A percentile compares a stretch with the other conserved stretches of the same genome.
phyloP scores from a whole-genome alignment of 2,888 invertebrate species.

The Clistopyga incitator region DNA sequence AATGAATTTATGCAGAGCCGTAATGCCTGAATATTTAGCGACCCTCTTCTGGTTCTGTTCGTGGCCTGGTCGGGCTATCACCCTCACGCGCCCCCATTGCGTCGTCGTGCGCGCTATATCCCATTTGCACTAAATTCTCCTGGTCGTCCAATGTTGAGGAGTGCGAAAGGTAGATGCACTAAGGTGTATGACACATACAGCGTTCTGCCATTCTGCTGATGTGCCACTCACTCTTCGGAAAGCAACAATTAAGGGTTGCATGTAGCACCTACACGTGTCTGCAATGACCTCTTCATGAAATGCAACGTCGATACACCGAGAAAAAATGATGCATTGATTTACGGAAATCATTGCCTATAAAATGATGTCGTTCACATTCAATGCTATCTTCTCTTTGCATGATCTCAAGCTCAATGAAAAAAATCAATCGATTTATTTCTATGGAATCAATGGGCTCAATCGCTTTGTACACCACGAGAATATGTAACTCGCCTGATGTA shows the following conservation, averaged over 20 bases:
- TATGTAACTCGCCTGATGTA: too few species aligned
- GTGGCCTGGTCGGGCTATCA: conserved; percentile 78
- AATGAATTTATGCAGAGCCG: conserved; percentile 89
- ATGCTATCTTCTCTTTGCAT: too few species aligned
- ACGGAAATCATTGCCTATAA: too few species aligned
- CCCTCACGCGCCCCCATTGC: conserved; percentile 56
- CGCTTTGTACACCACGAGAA: too few species aligned
- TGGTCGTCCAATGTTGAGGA: conserved; percentile 34
- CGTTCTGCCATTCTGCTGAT: conserved; percentile 11
- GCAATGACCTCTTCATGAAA: conserved; percentile 31
- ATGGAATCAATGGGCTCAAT: too few species aligned
- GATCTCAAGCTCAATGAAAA: too few species aligned
- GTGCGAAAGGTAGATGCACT: conserved; percentile 23
- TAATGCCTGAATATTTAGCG: conserved; percentile 86
- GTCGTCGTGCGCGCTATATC: conserved; percentile 44
- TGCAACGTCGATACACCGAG: conserved; percentile 18
- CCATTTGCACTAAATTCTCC: conserved; percentile 46
- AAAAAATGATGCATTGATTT: too few species aligned
- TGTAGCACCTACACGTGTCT: conserved; percentile 3
- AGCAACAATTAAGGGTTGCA: conserved; percentile 38
- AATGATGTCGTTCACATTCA: too few species aligned
- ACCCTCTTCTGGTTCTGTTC: conserved; percentile 83
- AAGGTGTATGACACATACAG: conserved; percentile 7
- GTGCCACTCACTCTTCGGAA: conserved; percentile 30
- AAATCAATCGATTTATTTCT: too few species aligned